Evolutionary conservation across 2,113 vertebrate species (phyloP), one percentile per base, ranked within the genome.

Genomic region (Phrynocephalus versicolor): DNA sequence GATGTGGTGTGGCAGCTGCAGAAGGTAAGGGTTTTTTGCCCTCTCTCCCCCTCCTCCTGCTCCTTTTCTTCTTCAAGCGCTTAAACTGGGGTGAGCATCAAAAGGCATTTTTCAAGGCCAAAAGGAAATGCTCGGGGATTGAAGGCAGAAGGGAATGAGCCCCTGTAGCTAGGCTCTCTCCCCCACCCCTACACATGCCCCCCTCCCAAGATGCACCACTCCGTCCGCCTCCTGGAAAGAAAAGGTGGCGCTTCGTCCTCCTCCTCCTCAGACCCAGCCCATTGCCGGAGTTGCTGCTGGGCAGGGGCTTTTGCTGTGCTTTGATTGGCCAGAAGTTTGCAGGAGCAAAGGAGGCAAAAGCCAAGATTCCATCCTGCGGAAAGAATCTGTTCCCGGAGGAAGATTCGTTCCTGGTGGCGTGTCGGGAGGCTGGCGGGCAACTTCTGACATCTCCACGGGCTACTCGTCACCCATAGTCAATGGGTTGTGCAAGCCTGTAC

Each of bases 251-350:
- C 94, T 89, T 90, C n/a, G n/a, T n/a, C n/a, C n/a, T 89, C 33
- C 27, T 25, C 25, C 64, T 65, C 30, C 64, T 65, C 4, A 25
- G 27, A 19, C 58, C 58, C 58, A 65, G n/a, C 14, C 4, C 30
- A 14, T n/a, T n/a, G 60, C 18, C 60, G 45, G 45, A 55, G 45
- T 65, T 14, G 83, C 35, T 14, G 81, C 86, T 60, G 88, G 87
- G 85, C 82, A 76, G 87, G 81, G 45, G 69, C 69, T 58, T 51
- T n/a, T n/a, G 91, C 92, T 19, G 93, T 87, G 89, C 87, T 88
- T 95, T 96, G 95, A 97, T 97, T 97, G 97, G 97, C 86, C 89
- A 78, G 85, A 94, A 94, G 94, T 95, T 96, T 90, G 7, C 9
- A 15, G 35, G 37, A 15, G 39, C 70, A 35, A 8, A 10, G 6